Percentiles rank a stretch among this genome's conserved stretches.
phyloP scores from a whole-genome alignment of 2,113 vertebrate genomes.

The Phaetusa simplex region DNA sequence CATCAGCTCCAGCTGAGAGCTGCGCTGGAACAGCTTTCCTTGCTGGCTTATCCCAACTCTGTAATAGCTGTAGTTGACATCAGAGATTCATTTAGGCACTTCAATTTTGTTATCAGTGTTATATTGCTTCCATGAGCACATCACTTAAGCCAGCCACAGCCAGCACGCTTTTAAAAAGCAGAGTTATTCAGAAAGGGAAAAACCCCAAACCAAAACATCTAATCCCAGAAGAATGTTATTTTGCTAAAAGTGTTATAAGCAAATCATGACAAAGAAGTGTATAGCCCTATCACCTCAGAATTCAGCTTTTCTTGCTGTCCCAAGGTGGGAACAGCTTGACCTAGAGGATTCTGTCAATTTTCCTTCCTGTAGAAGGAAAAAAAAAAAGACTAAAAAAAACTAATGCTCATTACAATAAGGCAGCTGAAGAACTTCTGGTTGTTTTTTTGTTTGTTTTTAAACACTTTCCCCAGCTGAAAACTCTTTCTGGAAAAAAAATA shows the following conservation, averaged over 20 bases:
- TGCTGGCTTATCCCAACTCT: not conserved
- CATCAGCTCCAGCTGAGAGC: not conserved
- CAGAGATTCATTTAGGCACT: not conserved
- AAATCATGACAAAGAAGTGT: accelerated
- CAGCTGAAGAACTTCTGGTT: not conserved
- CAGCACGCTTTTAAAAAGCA: not conserved
- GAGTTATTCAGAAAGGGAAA: not conserved
- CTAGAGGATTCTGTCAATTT: not conserved
- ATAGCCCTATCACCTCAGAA: not conserved
- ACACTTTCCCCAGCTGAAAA: not conserved
- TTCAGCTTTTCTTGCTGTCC: not conserved
- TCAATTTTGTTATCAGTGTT: not conserved
- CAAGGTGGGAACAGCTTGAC: not conserved
- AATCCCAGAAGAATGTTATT: not conserved
- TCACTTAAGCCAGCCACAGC: not conserved
- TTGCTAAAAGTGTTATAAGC: not conserved
- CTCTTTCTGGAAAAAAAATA: not conserved
- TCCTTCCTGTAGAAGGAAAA: not conserved
- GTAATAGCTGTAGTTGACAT: not conserved
- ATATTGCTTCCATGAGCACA: not conserved
- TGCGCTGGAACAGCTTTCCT: not conserved
- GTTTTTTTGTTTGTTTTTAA: not conserved
- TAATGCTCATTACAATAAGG: not conserved
- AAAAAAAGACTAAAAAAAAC: not conserved
- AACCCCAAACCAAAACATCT: not conserved